Conservation (phyloP, 2,113 vertebrate genomes). For the Cisticola juncidis region DNA sequence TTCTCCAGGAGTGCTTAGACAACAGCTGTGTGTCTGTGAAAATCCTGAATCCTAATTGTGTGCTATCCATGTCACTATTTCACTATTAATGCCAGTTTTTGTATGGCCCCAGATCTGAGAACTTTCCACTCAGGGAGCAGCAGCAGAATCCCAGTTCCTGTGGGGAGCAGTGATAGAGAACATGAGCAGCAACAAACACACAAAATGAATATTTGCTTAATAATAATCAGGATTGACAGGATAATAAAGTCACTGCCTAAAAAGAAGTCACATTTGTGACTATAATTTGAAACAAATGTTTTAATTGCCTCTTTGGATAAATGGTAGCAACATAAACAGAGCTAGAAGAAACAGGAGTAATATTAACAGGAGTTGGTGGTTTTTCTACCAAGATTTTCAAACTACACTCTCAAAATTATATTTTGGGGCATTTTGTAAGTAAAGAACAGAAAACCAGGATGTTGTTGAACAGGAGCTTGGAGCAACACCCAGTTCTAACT, state of each 20-base stretch:
- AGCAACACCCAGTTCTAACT: not conserved
- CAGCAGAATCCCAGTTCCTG: not conserved
- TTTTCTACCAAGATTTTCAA: not conserved
- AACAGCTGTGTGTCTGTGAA: not conserved
- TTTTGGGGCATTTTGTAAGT: not conserved
- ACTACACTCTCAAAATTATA: fast-evolving
- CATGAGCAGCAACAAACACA: not conserved
- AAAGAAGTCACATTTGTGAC: slow-evolving; percentile 2
- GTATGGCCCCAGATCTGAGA: not conserved
- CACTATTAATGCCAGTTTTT: not conserved
- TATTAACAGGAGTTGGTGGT: not conserved
- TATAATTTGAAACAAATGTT: slow-evolving; percentile 9
- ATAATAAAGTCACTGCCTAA: not conserved
- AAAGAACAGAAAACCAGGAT: not conserved
- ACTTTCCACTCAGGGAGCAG: not conserved
- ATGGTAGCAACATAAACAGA: not conserved
- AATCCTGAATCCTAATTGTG: not conserved
- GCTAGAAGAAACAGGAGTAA: not conserved
- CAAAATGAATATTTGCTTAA: not conserved
- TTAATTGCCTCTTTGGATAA: not conserved
- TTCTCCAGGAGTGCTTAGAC: not conserved
- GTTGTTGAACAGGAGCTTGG: not conserved
- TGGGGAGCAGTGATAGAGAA: not conserved
- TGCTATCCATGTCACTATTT: not conserved
- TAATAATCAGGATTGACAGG: slow-evolving; percentile 3